These are phyloP conservation scores for Micromesistius poutassou DNA, from an alignment of 2,797 vertebrate species.

Conservation along the genomic window DNA sequence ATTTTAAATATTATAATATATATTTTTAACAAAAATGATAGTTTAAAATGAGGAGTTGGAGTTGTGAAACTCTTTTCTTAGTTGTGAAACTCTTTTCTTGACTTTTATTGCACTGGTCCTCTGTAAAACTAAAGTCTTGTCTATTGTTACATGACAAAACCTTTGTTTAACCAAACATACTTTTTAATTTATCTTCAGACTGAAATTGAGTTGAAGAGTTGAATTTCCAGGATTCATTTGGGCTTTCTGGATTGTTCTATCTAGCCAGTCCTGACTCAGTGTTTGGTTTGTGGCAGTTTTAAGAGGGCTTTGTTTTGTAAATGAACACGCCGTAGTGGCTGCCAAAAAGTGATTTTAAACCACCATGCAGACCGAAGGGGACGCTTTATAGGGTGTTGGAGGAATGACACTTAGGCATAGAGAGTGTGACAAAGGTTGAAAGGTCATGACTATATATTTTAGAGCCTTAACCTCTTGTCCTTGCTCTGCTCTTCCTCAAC, in stretches of 20 bases:
- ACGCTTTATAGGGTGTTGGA: conserved; percentile 42
- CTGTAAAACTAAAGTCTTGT: conserved; percentile 21
- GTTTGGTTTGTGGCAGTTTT: conserved; percentile 32
- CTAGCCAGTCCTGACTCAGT: conserved; percentile 59
- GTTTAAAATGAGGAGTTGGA: not conserved
- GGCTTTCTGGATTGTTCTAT: conserved; percentile 52
- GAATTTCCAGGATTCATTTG: conserved; percentile 33
- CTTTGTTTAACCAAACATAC: conserved; percentile 27
- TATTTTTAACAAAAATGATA: not conserved
- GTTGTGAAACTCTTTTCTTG: not conserved
- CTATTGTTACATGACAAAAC: conserved; percentile 7
- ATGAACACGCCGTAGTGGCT: conserved; percentile 45
- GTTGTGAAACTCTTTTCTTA: not conserved
- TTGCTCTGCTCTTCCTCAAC: conserved; percentile 7
- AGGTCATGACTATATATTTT: conserved; percentile 35
- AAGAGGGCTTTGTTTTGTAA: conserved; percentile 30
- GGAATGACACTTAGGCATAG: conserved; percentile 20
- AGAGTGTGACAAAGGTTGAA: conserved; percentile 46
- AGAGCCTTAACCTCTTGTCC: conserved; percentile 3
- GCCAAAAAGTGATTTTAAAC: conserved; percentile 49
- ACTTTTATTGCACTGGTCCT: conserved; percentile 15
- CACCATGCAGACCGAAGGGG: conserved; percentile 38
- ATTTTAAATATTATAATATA: no score
- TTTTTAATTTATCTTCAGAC: conserved; percentile 37
- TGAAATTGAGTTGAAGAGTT: conserved; percentile 40